Conservation (phyloP, 1,140 invertebrate species). For the Drosophila kanapiae region DNA sequence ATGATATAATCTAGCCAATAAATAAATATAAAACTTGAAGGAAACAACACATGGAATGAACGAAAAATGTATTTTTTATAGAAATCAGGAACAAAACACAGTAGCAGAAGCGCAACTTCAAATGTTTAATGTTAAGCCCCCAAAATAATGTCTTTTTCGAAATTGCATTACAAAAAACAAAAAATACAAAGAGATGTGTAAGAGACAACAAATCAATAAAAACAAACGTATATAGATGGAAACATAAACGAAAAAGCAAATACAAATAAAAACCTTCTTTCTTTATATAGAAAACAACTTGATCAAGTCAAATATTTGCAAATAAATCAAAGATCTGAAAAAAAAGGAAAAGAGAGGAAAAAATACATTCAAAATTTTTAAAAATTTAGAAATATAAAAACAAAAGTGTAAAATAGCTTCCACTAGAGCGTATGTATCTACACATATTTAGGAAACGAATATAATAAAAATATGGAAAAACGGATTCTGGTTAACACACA, state of each 20-base stretch:
- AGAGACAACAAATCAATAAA: constrained; percentile 46
- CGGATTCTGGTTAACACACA: constrained; percentile 27
- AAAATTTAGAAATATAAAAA: constrained; percentile 17
- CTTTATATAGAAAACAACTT: constrained; percentile 2
- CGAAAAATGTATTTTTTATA: constrained; percentile 71
- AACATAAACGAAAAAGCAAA: constrained; percentile 20
- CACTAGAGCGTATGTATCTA: constrained; percentile 50
- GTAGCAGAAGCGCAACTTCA: constrained; percentile 31
- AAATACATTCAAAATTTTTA: constrained; percentile 31
- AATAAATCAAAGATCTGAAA: constrained; percentile 6
- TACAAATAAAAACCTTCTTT: constrained; percentile 18
- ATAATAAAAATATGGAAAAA: background rate
- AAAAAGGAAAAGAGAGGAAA: background rate
- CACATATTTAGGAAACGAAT: constrained; percentile 28
- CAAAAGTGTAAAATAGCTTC: constrained; percentile 63
- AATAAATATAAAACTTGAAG: constrained; percentile 50
- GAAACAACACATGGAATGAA: constrained; percentile 60
- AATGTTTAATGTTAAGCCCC: constrained; percentile 50
- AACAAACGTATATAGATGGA: constrained; percentile 28
- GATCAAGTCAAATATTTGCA: constrained; percentile 5
- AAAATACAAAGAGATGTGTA: constrained; percentile 31
- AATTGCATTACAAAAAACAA: constrained; percentile 36
- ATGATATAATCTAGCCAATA: constrained; percentile 54
- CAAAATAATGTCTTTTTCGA: constrained; percentile 42
- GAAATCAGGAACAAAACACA: constrained; percentile 27